These are phyloP conservation scores for Gandaritis pyraliata DNA, from an alignment of 2,888 invertebrate genomes.

Conservation along the genomic window DNA sequence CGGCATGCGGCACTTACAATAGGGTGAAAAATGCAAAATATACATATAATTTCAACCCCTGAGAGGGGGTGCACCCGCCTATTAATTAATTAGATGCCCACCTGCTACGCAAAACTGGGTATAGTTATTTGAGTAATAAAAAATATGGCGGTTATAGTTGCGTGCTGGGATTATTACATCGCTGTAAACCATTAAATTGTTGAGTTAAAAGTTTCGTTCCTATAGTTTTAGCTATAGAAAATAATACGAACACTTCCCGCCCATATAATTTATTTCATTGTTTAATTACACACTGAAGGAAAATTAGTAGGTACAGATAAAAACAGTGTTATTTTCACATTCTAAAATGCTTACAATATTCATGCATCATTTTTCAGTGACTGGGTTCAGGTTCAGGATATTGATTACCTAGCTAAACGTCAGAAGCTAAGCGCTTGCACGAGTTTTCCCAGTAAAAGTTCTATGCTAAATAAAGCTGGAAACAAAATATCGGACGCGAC, in stretches of 20 bases:
- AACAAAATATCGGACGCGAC: background rate
- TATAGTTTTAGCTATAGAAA: constrained; percentile 13
- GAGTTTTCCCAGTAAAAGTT: constrained; percentile 35
- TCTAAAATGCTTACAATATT: background rate
- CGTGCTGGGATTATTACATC: constrained; percentile 40
- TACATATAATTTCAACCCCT: constrained; percentile 76
- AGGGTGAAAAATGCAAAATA: constrained; percentile 76
- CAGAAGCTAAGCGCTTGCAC: constrained; percentile 9
- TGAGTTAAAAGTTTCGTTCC: constrained; percentile 35
- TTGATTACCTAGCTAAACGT: constrained; percentile 15
- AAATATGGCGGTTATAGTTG: constrained; percentile 41
- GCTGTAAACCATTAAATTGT: constrained; percentile 36
- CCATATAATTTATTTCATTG: too few relatives aligned
- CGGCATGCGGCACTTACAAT: constrained; percentile 59
- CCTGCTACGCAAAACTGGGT: constrained; percentile 68
- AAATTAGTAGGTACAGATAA: background rate
- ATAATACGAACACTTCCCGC: background rate
- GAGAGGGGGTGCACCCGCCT: constrained; percentile 58
- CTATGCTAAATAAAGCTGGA: constrained; percentile 7
- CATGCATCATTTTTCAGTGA: constrained; percentile 14
- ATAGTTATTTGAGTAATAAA: constrained; percentile 56
- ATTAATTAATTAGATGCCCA: constrained; percentile 78
- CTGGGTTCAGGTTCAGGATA: constrained; percentile 15
- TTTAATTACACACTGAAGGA: too few relatives aligned
- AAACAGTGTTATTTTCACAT: background rate